Conservation (phyloP, 2,113 vertebrate species). For the Telmatochromis brachygnathus region DNA sequence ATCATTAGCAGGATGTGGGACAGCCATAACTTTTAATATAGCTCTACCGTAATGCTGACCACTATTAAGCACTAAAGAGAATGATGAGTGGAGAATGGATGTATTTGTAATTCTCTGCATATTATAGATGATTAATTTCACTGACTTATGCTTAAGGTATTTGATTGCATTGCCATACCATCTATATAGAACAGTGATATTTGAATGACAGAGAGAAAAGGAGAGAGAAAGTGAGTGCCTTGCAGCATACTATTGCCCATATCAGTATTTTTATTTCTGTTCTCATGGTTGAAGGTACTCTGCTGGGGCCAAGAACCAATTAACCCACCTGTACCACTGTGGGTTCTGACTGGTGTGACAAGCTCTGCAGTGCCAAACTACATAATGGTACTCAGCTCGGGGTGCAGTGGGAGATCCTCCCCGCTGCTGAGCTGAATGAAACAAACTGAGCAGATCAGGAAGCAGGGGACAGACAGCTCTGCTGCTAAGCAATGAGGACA, state of each 20-base stretch:
- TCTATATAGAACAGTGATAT: background rate
- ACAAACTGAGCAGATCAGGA: background rate
- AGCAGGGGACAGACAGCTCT: background rate
- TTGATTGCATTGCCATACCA: background rate
- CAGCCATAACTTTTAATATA: background rate
- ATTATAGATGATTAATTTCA: background rate
- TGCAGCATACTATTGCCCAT: background rate
- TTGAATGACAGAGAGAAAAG: background rate
- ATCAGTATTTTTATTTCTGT: background rate
- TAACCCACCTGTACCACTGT: slow-evolving; percentile 31
- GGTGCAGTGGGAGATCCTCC: slow-evolving; percentile 2
- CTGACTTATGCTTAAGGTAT: background rate
- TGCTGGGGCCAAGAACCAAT: slow-evolving; percentile 31
- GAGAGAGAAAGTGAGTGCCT: background rate
- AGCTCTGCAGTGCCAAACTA: slow-evolving; percentile 13
- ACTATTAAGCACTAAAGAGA: background rate
- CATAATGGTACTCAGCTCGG: slow-evolving; percentile 5
- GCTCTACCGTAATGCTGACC: background rate
- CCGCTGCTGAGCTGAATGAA: background rate
- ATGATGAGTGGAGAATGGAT: background rate
- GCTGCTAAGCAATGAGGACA: background rate
- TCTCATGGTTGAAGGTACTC: background rate
- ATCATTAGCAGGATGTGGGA: background rate
- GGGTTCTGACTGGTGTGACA: slow-evolving; percentile 5
- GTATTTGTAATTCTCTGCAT: background rate